phyloP scores from a whole-genome alignment of 2,888 invertebrate species.

The Lamellibrachia satsuma region DNA sequence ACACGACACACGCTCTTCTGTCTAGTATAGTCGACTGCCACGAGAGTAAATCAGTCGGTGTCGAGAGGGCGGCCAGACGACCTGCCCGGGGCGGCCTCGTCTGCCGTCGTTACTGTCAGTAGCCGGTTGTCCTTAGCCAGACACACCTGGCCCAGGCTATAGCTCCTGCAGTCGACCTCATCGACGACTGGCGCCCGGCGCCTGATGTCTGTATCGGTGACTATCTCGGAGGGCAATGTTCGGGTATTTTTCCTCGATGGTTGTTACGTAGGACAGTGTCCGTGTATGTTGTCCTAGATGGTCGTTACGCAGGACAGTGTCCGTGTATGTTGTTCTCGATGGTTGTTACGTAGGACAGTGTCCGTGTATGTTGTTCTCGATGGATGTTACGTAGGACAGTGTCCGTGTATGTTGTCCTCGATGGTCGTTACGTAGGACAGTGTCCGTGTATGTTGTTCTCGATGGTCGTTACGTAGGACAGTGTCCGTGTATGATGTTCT shows the following conservation, averaged over 20 bases:
- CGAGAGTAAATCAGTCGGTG: neutral
- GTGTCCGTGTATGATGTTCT: too few species aligned
- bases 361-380: too few species aligned
- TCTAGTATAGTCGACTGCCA: neutral
- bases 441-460: too few species aligned
- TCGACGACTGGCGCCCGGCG: too few species aligned
- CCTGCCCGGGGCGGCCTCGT: neutral
- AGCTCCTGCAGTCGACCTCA: neutral
- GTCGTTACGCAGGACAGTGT: neutral
- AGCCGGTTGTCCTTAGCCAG: neutral
- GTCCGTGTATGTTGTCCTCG: too few species aligned
- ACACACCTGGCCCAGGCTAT: neutral
- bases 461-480: too few species aligned
- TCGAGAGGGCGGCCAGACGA: neutral
- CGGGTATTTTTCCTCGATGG: neutral
- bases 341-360: neutral
- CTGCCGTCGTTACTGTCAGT: neutral
- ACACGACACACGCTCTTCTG: too few species aligned
- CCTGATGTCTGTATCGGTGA: too few species aligned
- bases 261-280: neutral
- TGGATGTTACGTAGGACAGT: too few species aligned
- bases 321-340: neutral
- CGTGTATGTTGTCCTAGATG: neutral
- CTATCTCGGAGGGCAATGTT: neutral
- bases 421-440: too few species aligned